Base-by-base conservation (phyloP, 2,888 invertebrate genomes). In the Pterostichus niger region DNA sequence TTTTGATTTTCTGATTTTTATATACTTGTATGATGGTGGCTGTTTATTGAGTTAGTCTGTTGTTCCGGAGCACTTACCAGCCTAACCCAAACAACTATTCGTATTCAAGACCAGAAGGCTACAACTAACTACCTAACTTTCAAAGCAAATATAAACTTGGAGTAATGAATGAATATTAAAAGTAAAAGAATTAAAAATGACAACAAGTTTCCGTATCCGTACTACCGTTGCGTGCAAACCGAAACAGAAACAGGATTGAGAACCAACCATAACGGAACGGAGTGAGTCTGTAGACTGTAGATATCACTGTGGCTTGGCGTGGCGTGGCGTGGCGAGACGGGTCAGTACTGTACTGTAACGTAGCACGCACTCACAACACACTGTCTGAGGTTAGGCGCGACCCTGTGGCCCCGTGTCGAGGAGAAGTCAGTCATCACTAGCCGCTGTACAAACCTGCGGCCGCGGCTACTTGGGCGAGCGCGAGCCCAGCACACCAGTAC, bases 381-480 rank as follows among this genome's bases (percentile, higher is more conserved):
- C 68, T 44, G 76, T 77, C 76, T 64, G 81, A 52, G 78, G 78
- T 78, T 78, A 59, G 61, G 78, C 78, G 78, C 61, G 61, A 78
- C 78, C 78, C 78, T 78, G 78, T 78, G 78, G 78, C 78, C 80
- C 68, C 80, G 80, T 80, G 35, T 31, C 13, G 10, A 40, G 40
- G 40, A 40, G 59, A 24, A 59, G 17, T 46, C 64, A 17, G 40
- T 17, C 68, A 33, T 33, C 61, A 68, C 44, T 44, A 44, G 40
- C 35, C 33, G 33, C 64, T 56, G 56, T 24, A 56, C 40, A 40
- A 40, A 49, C 64, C 64, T 40, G 64, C 33, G 35, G 31, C 73
- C 59, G 59, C 46, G 73, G 71, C 61, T 83, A 83, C 83, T 83
- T 83, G 77, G 83, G 83, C 77, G 83, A 83, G 17, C 83, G 83